A percentile compares a stretch with the other conserved stretches of the same genome.
Evolutionary conservation across 2,888 invertebrate species (phyloP).

Genomic region (Ceramica pisi): DNA sequence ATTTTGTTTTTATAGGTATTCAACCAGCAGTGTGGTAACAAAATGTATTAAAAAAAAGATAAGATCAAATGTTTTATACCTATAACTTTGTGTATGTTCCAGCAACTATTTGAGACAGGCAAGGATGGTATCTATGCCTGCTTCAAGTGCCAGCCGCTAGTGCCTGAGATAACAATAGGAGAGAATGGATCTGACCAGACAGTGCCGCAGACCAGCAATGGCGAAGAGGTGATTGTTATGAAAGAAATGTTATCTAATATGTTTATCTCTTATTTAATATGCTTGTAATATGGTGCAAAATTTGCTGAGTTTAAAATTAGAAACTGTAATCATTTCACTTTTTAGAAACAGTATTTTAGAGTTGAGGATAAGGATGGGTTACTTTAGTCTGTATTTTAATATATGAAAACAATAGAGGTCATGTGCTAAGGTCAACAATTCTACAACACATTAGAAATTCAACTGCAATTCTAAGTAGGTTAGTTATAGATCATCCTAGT

Average conservation of each 20-base stretch:
- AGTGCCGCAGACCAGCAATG: conserved; percentile 71
- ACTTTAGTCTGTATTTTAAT: background rate
- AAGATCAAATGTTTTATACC: conserved; percentile 6
- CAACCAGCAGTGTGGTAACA: background rate
- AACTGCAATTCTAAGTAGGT: background rate
- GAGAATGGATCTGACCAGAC: conserved; percentile 75
- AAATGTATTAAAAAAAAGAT: conserved; percentile 13
- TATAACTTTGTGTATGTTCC: conserved; percentile 62
- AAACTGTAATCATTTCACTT: conserved; percentile 3
- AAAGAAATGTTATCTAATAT: conserved; percentile 23
- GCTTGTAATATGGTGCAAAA: conserved; percentile 2
- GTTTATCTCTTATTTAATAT: conserved; percentile 17
- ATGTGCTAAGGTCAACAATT: background rate
- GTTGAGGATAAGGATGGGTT: background rate
- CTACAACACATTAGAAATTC: background rate
- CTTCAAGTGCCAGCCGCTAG: conserved; percentile 88
- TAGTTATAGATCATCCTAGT: background rate
- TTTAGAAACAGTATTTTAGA: background rate
- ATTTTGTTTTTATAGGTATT: background rate
- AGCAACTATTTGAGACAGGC: conserved; percentile 88
- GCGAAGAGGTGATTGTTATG: conserved; percentile 63
- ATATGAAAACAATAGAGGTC: background rate
- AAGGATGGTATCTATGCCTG: conserved; percentile 87
- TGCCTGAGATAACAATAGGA: conserved; percentile 86
- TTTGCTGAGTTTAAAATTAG: background rate